Percentiles rank a stretch among this genome's conserved stretches.
Evolutionary conservation across 2,888 invertebrate genomes (phyloP).

Genomic region (Scaptomyza reducta): DNA sequence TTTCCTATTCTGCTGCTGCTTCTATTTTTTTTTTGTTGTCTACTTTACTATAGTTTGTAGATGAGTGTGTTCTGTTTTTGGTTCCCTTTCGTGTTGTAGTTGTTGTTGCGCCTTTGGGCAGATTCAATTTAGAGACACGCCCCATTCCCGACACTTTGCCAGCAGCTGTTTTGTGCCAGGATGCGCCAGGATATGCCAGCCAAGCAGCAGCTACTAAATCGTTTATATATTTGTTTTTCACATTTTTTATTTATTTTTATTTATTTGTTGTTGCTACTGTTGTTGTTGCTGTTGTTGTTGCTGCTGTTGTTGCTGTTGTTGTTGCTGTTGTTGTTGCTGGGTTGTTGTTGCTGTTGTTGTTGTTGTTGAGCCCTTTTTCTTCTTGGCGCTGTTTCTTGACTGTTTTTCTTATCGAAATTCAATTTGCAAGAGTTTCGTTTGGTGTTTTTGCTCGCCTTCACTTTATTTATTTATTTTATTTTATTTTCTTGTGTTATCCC

Average conservation of each 20-base stretch:
- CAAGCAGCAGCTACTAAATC: slow-evolving; percentile 75
- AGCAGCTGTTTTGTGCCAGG: slow-evolving; percentile 65
- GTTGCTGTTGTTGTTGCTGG: slow-evolving; percentile 28
- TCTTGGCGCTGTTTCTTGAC: slow-evolving; percentile 51
- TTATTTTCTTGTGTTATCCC: slow-evolving; percentile 1
- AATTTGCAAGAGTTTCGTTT: slow-evolving; percentile 64
- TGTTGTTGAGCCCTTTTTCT: slow-evolving; percentile 52
- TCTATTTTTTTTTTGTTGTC: slow-evolving; percentile 34
- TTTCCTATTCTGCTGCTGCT: neutral
- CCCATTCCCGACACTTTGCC: slow-evolving; percentile 71
- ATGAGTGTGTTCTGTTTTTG: slow-evolving; percentile 1
- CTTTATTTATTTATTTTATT: neutral
- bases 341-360: slow-evolving; percentile 17
- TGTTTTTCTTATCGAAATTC: slow-evolving; percentile 78
- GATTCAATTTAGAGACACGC: slow-evolving; percentile 67
- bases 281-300: slow-evolving; percentile 22
- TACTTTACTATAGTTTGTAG: slow-evolving; percentile 27
- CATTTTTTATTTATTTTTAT: slow-evolving; percentile 64
- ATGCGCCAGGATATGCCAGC: slow-evolving; percentile 58
- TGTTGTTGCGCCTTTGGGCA: slow-evolving; percentile 43
- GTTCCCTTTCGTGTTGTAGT: slow-evolving; percentile 21
- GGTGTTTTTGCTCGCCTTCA: slow-evolving; percentile 26
- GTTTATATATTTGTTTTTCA: slow-evolving; percentile 77
- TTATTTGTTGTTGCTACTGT: no score
- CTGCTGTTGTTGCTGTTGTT: slow-evolving; percentile 25